Conservation (phyloP, 2,888 invertebrate species). For the Linnaemya tessellans region DNA sequence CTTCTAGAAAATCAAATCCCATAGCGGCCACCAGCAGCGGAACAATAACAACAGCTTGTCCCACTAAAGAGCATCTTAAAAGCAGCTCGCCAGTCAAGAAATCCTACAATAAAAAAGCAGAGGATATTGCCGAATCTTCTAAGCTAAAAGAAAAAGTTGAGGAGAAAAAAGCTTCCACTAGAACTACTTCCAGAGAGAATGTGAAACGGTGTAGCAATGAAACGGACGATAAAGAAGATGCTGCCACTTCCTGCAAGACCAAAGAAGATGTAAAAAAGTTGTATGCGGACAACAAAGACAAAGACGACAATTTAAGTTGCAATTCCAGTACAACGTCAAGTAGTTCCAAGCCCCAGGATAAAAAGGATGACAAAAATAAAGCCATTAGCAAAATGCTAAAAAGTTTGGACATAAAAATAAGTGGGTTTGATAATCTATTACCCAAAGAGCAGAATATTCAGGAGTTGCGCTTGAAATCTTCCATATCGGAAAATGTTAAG, state of each 20-base stretch:
- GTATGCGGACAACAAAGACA: constrained; percentile 16
- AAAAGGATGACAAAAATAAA: constrained; percentile 81
- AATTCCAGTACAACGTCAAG: constrained; percentile 65
- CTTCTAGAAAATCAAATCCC: constrained; percentile 71
- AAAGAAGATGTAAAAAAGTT: constrained; percentile 57
- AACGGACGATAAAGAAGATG: constrained; percentile 8
- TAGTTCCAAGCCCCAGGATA: constrained; percentile 74
- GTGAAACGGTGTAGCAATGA: constrained; percentile 57
- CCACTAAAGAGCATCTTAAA: constrained; percentile 67
- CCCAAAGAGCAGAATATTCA: constrained; percentile 80
- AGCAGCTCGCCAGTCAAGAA: constrained; percentile 59
- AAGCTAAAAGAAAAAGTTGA: constrained; percentile 44
- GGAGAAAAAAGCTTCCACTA: constrained; percentile 68
- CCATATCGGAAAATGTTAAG: constrained; percentile 84
- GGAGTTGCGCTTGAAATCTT: constrained; percentile 81
- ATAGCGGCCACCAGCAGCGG: constrained; percentile 37
- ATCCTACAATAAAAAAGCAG: constrained; percentile 50
- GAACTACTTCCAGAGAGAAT: constrained; percentile 69
- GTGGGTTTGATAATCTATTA: constrained; percentile 81
- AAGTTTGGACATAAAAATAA: constrained; percentile 82
- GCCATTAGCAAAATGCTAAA: constrained; percentile 83
- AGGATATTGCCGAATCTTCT: constrained; percentile 2
- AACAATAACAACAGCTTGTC: constrained; percentile 49
- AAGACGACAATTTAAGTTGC: constrained; percentile 52
- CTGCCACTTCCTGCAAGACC: background rate